phyloP scores from a whole-genome alignment of 2,113 vertebrate genomes.

The Paramisgurnus dabryanus region DNA sequence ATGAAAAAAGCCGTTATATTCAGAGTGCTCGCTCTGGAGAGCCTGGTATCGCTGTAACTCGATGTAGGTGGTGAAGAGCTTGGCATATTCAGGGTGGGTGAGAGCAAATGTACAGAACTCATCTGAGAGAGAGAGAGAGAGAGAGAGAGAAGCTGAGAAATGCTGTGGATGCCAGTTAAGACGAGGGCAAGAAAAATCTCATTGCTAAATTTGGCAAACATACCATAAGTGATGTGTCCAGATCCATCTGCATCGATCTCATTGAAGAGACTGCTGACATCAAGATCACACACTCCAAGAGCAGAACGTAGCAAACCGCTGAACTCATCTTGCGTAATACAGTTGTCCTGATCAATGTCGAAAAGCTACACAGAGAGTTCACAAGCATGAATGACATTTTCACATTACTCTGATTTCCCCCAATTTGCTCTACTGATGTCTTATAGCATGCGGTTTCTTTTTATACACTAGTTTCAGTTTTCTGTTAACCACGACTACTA shows the following conservation, averaged over 20 bases:
- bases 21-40: conserved; percentile 67
- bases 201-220: conserved; percentile 58
- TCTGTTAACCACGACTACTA: not conserved
- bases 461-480: not conserved
- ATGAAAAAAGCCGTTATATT: conserved; percentile 35
- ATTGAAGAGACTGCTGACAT: conserved; percentile 86
- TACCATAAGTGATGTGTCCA: conserved; percentile 85
- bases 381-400: not conserved
- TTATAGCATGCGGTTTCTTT: not conserved
- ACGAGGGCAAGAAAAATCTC: no score
- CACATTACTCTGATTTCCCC: not conserved
- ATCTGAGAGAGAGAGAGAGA: conserved; percentile 57
- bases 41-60: conserved; percentile 90
- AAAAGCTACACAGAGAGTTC: conserved; percentile 80
- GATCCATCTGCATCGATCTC: conserved; percentile 87
- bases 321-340: conserved; percentile 86
- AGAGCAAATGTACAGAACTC: conserved; percentile 88
- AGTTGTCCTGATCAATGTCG: conserved; percentile 87
- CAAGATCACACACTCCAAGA: conserved; percentile 85
- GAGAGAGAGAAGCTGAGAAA: no score
- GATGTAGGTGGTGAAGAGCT: conserved; percentile 93
- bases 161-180: no score
- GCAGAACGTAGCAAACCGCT: conserved; percentile 84
- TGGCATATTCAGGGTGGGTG: conserved; percentile 90
- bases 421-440: not conserved